Percentiles rank a stretch among this genome's conserved stretches.
Evolutionary conservation across 2,797 vertebrate genomes (phyloP).

Genomic region (Amblyraja radiata): DNA sequence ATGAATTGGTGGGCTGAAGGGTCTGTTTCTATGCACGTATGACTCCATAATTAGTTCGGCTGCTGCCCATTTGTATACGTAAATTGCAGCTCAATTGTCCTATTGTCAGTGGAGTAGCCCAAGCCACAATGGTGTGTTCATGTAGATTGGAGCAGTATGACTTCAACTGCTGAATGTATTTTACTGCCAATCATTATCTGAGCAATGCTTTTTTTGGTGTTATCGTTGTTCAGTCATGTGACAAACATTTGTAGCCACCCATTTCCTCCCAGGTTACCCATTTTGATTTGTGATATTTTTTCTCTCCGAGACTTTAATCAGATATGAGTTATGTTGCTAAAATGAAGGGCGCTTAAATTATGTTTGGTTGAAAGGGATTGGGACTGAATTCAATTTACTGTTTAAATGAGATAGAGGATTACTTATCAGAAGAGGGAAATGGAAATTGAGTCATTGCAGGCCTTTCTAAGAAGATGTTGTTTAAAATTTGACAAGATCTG

Average conservation of each 20-base stretch:
- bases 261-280: neutral
- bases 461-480: neutral
- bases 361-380: neutral
- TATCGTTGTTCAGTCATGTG: neutral
- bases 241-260: neutral
- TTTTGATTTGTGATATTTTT: neutral
- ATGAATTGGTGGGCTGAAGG: too few relatives aligned
- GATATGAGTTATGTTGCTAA: neutral
- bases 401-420: neutral
- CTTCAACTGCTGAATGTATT: neutral
- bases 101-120: neutral
- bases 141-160: neutral
- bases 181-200: neutral
- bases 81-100: neutral
- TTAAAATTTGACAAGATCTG: neutral
- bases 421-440: neutral
- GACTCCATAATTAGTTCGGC: neutral
- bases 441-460: neutral
- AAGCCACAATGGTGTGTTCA: neutral
- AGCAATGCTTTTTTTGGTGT: neutral
- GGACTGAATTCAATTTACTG: neutral
- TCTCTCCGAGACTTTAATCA: neutral
- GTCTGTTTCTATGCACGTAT: too few relatives aligned
- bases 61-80: neutral
- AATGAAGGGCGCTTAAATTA: neutral